These are phyloP conservation scores for Synchiropus splendidus DNA, from an alignment of 2,113 vertebrate genomes.

Conservation along the genomic window DNA sequence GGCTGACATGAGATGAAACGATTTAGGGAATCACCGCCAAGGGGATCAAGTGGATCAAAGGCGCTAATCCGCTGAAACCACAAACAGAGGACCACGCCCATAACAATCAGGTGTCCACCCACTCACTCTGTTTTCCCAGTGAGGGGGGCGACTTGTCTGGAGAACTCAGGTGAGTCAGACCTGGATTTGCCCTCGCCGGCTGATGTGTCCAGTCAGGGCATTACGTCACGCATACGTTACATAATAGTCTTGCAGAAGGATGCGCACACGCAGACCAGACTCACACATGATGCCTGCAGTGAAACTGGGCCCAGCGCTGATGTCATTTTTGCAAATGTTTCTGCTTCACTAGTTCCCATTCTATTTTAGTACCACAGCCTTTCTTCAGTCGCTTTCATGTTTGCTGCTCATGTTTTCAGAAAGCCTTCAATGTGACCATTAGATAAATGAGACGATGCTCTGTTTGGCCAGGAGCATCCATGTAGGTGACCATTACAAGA, in stretches of 20 bases:
- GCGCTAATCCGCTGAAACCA: slow-evolving; percentile 39
- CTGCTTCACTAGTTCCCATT: slow-evolving; percentile 28
- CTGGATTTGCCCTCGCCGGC: slow-evolving; percentile 37
- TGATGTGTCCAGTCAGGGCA: slow-evolving; percentile 38
- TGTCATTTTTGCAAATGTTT: slow-evolving; percentile 47
- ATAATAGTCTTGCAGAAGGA: slow-evolving; percentile 45
- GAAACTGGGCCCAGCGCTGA: slow-evolving; percentile 33
- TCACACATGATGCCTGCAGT: slow-evolving; percentile 25
- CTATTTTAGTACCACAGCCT: background rate
- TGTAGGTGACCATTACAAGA: no score
- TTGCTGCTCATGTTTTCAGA: background rate
- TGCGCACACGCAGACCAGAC: slow-evolving; percentile 14
- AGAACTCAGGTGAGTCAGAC: slow-evolving; percentile 51
- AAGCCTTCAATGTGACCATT: background rate
- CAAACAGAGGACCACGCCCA: no score
- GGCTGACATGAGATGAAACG: slow-evolving; percentile 28
- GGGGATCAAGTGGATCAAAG: slow-evolving; percentile 50
- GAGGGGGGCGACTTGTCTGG: slow-evolving; percentile 32
- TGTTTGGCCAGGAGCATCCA: no score
- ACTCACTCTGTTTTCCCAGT: no score
- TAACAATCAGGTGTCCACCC: no score
- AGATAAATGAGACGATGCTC: background rate
- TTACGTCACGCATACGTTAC: slow-evolving; percentile 68
- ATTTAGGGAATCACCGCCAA: slow-evolving; percentile 42
- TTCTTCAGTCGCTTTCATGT: background rate